Evolutionary conservation across 2,113 vertebrate genomes (phyloP).

Genomic region (Albula glossodonta): DNA sequence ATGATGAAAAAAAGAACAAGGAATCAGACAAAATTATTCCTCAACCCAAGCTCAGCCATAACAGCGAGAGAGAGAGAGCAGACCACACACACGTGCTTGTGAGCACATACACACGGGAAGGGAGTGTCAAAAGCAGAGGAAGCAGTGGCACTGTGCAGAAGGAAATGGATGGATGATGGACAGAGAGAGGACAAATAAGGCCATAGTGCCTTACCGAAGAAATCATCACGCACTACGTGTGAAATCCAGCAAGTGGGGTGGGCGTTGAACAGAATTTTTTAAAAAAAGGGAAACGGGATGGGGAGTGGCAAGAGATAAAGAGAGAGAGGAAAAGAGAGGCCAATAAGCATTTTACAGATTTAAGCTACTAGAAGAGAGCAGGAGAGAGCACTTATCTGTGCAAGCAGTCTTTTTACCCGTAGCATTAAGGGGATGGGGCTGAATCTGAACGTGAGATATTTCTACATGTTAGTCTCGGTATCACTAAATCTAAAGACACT

Average conservation of each 20-base stretch:
- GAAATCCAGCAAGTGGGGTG: conserved; percentile 63
- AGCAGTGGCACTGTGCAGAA: neutral
- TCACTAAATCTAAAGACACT: neutral
- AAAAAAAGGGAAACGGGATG: conserved; percentile 29
- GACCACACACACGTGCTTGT: neutral
- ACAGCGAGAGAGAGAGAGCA: neutral
- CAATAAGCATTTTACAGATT: conserved; percentile 10
- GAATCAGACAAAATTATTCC: neutral
- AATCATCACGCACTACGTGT: conserved; percentile 95
- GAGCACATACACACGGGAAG: neutral
- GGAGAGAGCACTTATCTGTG: conserved; percentile 4
- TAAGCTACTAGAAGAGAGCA: neutral
- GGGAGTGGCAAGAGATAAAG: neutral
- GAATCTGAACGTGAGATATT: neutral
- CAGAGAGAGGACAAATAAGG: conserved; percentile 46
- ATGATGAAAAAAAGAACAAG: neutral
- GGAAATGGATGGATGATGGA: conserved; percentile 34
- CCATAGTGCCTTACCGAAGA: conserved; percentile 92
- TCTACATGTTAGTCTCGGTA: neutral
- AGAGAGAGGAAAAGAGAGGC: conserved; percentile 12
- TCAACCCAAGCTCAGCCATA: neutral
- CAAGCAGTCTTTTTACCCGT: neutral
- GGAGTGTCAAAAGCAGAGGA: neutral
- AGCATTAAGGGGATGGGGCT: neutral
- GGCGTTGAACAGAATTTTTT: conserved; percentile 46